Percentiles rank a stretch among this genome's conserved stretches.
Conservation (phyloP, 2,113 vertebrate genomes). For the Erpornis zantholeuca region DNA sequence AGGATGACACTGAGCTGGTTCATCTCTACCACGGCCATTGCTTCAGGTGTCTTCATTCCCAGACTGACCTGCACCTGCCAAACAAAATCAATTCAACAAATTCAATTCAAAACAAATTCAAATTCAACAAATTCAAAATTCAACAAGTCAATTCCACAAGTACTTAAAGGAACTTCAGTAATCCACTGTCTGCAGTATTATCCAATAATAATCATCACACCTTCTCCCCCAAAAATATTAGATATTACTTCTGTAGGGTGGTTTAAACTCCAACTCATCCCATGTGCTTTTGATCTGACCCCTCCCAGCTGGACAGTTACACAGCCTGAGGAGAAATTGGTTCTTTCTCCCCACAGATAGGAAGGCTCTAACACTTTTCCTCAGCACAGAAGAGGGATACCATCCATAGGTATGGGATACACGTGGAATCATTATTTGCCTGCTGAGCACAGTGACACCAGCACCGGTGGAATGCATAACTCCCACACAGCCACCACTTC, state of each 20-base stretch:
- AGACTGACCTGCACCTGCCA: background rate
- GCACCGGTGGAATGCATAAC: rapidly evolving
- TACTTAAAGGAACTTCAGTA: background rate
- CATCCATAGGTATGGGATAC: background rate
- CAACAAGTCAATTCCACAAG: background rate
- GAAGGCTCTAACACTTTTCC: background rate
- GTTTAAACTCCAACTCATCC: background rate
- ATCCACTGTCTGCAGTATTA: background rate
- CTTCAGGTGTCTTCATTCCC: background rate
- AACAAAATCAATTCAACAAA: no score
- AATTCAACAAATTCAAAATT: no score
- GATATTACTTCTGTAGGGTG: no score
- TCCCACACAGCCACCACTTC: background rate
- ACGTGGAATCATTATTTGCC: background rate
- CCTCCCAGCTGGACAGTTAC: background rate
- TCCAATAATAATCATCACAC: background rate
- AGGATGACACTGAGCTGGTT: background rate
- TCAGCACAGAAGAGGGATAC: background rate
- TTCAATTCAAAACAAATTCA: no score
- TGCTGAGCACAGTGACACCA: background rate
- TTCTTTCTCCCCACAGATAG: background rate
- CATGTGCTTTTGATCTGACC: background rate
- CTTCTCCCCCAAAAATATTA: background rate
- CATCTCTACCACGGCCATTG: background rate
- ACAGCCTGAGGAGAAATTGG: background rate